Base-by-base conservation (phyloP, 1,140 invertebrate species). In the Apolygus lucorum region DNA sequence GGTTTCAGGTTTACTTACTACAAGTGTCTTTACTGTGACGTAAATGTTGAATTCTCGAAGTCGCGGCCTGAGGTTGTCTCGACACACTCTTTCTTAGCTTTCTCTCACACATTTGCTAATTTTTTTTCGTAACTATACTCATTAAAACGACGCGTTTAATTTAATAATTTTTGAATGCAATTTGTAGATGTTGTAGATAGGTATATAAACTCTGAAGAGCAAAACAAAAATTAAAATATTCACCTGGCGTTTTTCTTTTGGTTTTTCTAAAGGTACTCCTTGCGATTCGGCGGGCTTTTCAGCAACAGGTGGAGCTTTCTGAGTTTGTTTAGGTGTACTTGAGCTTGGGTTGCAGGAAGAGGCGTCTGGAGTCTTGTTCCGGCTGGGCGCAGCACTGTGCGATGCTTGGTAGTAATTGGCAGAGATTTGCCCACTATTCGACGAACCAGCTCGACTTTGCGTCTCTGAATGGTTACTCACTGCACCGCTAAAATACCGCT, bases 371-470 rank as follows among this genome's bases (percentile, higher is more conserved):
- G 63, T 64, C 28, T 64, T 64, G 27, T 64, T 64, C 64, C 63
- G 59, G 26, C 67, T 78, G 54, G 8, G 54, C 11, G 54, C 22
- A 4, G 8, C 8, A 4, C 13, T 4, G 11, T 59, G 54, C 4
- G 11, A 14, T 11, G 34, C 34, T 59, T 59, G 54, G 73, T 59
- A 76, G 75, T 13, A 75, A 74, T 69, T 66, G 75, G 11, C 74
- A 69, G 52, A 64, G 8, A 27, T 13, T 2, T 22, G 4, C 71
- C 70, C 26, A 75, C 59, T 68, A 72, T 71, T 52, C 63, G 73
- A 67, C 70, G 72, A 28, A 26, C 17, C 52, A 8, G 63, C 29
- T 21, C 25, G 11, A 24, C 54, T 59, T 8, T 59, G 54, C 8
- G 34, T 49, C 2, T 59, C 54, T 21, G 54, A 59, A 59, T 59